phyloP scores from a whole-genome alignment of 2,113 vertebrate species.

The Hipposideros armiger region DNA sequence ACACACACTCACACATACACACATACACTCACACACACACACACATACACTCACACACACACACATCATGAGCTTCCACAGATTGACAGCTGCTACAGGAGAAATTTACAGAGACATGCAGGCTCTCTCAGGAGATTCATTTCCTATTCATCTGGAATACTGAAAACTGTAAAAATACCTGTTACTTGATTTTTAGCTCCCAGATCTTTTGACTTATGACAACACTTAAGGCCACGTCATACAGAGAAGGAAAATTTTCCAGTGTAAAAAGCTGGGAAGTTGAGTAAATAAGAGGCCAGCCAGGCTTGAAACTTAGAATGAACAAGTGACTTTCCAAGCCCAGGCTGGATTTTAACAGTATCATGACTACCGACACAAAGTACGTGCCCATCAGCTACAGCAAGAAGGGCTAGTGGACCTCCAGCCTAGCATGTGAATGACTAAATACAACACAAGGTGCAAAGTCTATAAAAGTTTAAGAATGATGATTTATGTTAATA shows the following conservation, averaged over 20 bases:
- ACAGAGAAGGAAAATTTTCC: background rate
- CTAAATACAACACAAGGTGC: background rate
- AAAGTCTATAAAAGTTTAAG: background rate
- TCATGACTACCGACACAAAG: too few relatives aligned
- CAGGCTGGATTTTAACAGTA: background rate
- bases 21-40: too few relatives aligned
- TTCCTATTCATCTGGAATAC: background rate
- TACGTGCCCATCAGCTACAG: accelerated
- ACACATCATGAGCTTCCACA: background rate
- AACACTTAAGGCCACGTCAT: background rate
- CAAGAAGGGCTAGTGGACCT: background rate
- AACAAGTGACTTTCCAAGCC: background rate
- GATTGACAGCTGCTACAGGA: background rate
- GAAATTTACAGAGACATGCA: background rate
- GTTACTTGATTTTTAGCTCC: background rate
- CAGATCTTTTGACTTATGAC: background rate
- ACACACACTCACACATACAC: too few relatives aligned
- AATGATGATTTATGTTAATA: background rate
- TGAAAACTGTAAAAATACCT: background rate
- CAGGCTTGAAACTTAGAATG: conserved; percentile 1
- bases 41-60: background rate
- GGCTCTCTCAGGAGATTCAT: background rate
- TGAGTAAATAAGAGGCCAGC: conserved; percentile 30
- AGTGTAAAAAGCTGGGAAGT: background rate
- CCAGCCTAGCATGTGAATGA: background rate